Evolutionary conservation across 1,140 invertebrate genomes (phyloP).

Genomic region (Eurosta solidaginis): DNA sequence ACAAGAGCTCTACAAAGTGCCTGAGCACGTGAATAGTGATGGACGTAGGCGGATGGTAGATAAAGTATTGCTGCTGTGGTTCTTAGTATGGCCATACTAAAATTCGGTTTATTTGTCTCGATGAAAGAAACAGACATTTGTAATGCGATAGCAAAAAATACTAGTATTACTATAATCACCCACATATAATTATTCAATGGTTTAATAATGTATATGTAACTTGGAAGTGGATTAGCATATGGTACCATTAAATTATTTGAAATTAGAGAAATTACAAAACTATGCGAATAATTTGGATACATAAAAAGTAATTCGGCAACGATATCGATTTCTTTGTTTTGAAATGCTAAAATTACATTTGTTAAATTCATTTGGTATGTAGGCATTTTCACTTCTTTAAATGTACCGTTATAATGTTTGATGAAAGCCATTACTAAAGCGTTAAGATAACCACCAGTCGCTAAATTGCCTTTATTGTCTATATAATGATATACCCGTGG

Average conservation of each 20-base stretch:
- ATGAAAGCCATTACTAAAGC: not conserved
- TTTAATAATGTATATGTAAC: too few relatives aligned
- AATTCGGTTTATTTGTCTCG: not conserved
- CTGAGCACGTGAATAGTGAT: not conserved
- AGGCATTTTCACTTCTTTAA: not conserved
- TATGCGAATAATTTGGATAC: not conserved
- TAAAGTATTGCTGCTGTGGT: not conserved
- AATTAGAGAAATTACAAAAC: not conserved
- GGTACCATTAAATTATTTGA: not conserved
- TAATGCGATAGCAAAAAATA: not conserved
- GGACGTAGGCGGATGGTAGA: not conserved
- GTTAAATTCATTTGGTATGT: not conserved
- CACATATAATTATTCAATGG: too few relatives aligned
- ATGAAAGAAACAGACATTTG: not conserved
- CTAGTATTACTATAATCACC: too few relatives aligned
- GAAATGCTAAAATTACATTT: not conserved
- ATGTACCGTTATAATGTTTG: conserved; percentile 10
- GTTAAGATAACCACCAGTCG: not conserved
- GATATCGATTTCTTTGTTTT: not conserved
- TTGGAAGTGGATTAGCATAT: not conserved
- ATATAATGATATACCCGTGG: not conserved
- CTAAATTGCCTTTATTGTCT: not conserved
- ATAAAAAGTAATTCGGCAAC: not conserved
- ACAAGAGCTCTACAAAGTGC: not conserved
- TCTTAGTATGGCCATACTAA: not conserved